Percentiles rank a stretch among this genome's conserved stretches.
Conservation (phyloP, 1,140 invertebrate genomes). For the Trichogramma pretiosum region DNA sequence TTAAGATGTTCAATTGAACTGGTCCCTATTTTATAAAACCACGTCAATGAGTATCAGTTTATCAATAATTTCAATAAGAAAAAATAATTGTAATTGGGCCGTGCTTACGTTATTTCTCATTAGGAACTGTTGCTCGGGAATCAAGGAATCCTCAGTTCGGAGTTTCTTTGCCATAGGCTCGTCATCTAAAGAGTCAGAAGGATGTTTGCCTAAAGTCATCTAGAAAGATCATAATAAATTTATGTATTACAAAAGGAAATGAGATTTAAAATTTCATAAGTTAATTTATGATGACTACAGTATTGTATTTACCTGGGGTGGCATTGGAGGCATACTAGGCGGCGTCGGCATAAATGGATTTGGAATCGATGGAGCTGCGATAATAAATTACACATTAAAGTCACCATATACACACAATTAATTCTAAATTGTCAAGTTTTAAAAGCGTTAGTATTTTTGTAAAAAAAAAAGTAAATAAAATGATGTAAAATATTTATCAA, state of each 20-base stretch:
- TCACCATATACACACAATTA: neutral
- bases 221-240: too few species aligned
- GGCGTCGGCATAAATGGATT: constrained; percentile 43
- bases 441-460: too few species aligned
- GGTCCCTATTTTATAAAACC: constrained; percentile 54
- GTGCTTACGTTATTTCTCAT: constrained; percentile 55
- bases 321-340: constrained; percentile 38
- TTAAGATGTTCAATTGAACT: constrained; percentile 66
- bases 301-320: constrained; percentile 27
- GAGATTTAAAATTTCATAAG: too few species aligned
- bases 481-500: too few species aligned
- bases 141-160: constrained; percentile 84
- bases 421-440: neutral
- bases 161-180: constrained; percentile 82
- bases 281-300: too few species aligned
- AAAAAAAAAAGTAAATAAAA: too few species aligned
- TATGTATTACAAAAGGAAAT: too few species aligned
- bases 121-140: constrained; percentile 80
- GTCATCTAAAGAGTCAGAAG: constrained; percentile 45
- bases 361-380: constrained; percentile 45
- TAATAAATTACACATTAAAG: constrained; percentile 17
- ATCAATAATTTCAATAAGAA: too few species aligned
- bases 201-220: constrained; percentile 46
- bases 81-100: neutral
- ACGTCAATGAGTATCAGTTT: too few species aligned